Base-by-base conservation (phyloP, 2,113 vertebrate genomes). In the Sitta europaea region DNA sequence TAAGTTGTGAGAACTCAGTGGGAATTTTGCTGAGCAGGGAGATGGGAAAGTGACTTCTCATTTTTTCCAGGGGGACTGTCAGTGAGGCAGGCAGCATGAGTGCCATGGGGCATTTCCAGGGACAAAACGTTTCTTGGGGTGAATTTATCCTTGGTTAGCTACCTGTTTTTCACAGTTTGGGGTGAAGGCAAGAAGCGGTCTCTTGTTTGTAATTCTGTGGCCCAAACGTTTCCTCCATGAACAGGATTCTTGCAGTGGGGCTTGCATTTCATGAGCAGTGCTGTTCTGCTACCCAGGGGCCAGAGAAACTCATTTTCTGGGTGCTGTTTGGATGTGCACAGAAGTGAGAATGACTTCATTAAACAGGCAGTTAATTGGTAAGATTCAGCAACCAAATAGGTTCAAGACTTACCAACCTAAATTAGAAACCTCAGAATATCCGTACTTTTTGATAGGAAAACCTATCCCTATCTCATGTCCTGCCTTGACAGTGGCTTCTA, bases 181-280 rank as follows among this genome's bases (percentile, higher is more conserved):
- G 14, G 9, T 28, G 53, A 74, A 67, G 25, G 38, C 35, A 62
- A 61, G 57, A 51, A 81, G 42, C 36, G n/a, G 33, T 33, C 53
- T 86, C 33, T 82, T 48, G 6, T 62, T 63, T 54, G 21, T 45
- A 66, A 35, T 54, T 66, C 43, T 33, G 9, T 6, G 7, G 38
- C 35, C 45, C 36, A 45, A 11, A 31, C 5, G 3, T 48, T 61
- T 16, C 42, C 20, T 0, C 0, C 11, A 16, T 67, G 22, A 50
- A 17, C 12, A 35, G 27, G 5, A 12, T 36, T 76, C 58, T 76
- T 0, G 0, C 21, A 25, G 18, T 28, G 42, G 11, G 28, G 14
- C 10, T 73, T 45, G 25, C 9, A 10, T 67, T 58, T 86, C 0
- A 0, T 72, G 9, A 71, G 35, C 63, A 38, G 33, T 4, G 66